phyloP scores from a whole-genome alignment of 1,140 invertebrate genomes.

The Conus ventricosus region DNA sequence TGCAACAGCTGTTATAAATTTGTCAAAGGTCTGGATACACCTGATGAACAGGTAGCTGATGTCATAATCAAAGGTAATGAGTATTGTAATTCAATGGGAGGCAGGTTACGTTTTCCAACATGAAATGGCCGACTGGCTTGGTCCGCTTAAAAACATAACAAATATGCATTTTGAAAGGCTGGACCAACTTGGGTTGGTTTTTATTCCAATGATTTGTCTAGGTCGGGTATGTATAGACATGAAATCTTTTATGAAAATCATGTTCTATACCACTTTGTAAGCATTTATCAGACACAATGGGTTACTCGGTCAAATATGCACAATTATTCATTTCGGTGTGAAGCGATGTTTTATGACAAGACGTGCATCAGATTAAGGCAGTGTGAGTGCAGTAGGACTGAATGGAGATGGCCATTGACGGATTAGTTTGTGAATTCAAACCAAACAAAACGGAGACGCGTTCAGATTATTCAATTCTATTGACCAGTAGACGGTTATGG shows the following conservation, averaged over 20 bases:
- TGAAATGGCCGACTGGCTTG: no score
- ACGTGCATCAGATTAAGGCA: no score
- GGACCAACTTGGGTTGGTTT: neutral
- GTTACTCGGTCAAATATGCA: no score
- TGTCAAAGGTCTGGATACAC: neutral
- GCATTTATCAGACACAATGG: no score
- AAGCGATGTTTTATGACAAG: no score
- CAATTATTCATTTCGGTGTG: no score
- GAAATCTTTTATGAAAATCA: neutral
- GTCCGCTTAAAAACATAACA: no score
- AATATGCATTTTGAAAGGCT: no score
- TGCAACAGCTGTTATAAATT: neutral
- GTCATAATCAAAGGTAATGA: neutral
- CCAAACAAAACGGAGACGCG: neutral
- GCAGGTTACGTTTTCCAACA: neutral
- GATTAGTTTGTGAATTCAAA: neutral
- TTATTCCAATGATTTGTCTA: neutral
- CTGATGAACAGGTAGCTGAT: neutral
- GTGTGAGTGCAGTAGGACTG: no score
- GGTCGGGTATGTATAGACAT: neutral
- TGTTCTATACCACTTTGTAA: no score
- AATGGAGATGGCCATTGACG: neutral
- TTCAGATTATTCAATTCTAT: neutral
- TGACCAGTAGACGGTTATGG: neutral
- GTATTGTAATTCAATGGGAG: neutral